Evolutionary conservation across 2,113 vertebrate genomes (phyloP).

Genomic region (Corythornis vintsioides): DNA sequence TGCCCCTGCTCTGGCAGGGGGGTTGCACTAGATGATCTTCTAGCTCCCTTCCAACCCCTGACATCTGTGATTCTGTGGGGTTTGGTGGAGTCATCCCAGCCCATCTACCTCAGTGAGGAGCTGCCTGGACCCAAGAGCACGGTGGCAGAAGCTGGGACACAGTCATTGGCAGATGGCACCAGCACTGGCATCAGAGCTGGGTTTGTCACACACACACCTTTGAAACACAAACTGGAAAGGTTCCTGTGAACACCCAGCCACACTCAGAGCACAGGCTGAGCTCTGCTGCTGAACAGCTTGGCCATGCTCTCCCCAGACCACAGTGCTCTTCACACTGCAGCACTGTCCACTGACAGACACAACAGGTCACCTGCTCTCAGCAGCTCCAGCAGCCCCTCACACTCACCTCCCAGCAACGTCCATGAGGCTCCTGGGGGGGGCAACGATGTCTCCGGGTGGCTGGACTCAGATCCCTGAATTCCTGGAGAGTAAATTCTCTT

Average conservation of each 20-base stretch:
- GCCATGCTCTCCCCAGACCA: background rate
- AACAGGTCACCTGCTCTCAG: rapidly evolving
- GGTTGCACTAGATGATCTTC: no score
- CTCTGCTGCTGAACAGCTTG: background rate
- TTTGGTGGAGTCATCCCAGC: background rate
- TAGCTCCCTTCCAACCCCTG: no score
- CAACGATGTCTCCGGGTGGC: rapidly evolving
- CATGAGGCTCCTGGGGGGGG: background rate
- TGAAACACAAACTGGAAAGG: background rate
- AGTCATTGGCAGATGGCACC: rapidly evolving
- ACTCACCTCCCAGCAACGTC: background rate
- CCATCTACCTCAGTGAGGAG: background rate
- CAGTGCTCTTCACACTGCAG: rapidly evolving
- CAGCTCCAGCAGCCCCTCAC: rapidly evolving
- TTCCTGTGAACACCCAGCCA: rapidly evolving
- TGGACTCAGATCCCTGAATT: background rate
- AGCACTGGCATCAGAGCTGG: rapidly evolving
- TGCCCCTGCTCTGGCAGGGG: no score
- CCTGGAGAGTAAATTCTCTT: background rate
- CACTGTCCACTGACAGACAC: rapidly evolving
- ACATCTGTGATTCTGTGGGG: no score
- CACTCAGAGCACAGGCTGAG: rapidly evolving
- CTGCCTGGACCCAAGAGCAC: rapidly evolving
- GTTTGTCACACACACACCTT: rapidly evolving
- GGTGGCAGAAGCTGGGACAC: background rate